These are phyloP conservation scores for Hafferia zeledoni DNA, from an alignment of 2,797 vertebrate species.

Conservation along the genomic window DNA sequence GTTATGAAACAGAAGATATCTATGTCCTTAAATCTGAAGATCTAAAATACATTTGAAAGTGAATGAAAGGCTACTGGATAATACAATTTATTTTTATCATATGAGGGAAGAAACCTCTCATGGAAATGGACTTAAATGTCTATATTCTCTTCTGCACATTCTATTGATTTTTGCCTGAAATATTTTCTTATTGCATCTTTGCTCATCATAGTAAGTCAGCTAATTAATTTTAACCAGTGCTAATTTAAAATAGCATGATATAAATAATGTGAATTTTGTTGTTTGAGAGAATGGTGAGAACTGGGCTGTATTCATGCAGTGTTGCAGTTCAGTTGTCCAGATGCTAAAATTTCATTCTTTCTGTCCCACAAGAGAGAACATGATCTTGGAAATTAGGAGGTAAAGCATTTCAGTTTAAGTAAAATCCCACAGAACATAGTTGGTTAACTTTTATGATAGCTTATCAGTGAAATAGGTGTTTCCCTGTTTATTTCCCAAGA, in stretches of 20 bases:
- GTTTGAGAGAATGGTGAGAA: background rate
- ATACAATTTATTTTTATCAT: background rate
- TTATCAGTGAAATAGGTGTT: background rate
- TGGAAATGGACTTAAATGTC: background rate
- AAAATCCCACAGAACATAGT: background rate
- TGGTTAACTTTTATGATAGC: background rate
- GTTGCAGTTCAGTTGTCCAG: fast-evolving
- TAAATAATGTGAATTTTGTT: background rate
- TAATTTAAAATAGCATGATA: background rate
- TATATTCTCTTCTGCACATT: background rate
- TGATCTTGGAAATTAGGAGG: background rate
- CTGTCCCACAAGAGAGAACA: fast-evolving
- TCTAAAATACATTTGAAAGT: background rate
- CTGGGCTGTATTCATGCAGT: background rate
- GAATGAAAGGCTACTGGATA: background rate
- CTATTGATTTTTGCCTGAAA: background rate
- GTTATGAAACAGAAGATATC: background rate
- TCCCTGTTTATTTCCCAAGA: background rate
- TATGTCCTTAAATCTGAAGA: background rate
- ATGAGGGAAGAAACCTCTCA: background rate
- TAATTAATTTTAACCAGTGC: background rate
- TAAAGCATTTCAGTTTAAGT: background rate
- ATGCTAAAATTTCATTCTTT: fast-evolving
- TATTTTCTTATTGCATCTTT: background rate
- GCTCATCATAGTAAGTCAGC: background rate